Percentiles rank a stretch among this genome's conserved stretches.
Conservation (phyloP, 2,888 invertebrate genomes). For the Drosophila dives region DNA sequence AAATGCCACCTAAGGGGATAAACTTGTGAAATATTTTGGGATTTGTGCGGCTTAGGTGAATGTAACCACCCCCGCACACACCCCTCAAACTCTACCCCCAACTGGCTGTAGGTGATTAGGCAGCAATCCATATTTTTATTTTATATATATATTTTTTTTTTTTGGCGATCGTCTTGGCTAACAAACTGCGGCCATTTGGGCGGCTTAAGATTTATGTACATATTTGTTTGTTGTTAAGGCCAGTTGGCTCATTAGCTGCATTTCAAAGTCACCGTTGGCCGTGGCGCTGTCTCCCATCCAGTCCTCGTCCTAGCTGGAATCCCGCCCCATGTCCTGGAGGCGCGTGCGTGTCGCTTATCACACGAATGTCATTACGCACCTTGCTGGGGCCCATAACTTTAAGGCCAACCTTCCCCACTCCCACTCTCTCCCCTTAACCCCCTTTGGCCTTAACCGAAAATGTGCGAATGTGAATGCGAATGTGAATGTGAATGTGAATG, state of each 20-base stretch:
- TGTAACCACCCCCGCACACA: slow-evolving; percentile 18
- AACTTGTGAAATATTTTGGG: slow-evolving; percentile 82
- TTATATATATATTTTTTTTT: slow-evolving; percentile 1
- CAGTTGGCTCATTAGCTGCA: slow-evolving; percentile 74
- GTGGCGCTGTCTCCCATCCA: not conserved
- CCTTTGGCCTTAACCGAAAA: slow-evolving; percentile 27
- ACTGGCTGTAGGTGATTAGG: slow-evolving; percentile 71
- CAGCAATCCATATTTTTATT: slow-evolving; percentile 70
- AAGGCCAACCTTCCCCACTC: slow-evolving; percentile 20
- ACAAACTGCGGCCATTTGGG: slow-evolving; percentile 50
- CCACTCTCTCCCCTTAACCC: not conserved
- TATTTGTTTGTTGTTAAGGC: slow-evolving; percentile 60
- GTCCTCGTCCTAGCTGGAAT: not conserved
- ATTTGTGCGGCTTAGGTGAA: slow-evolving; percentile 76
- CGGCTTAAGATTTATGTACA: slow-evolving; percentile 73
- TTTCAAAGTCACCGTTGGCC: slow-evolving; percentile 39
- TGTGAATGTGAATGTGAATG: slow-evolving; percentile 66
- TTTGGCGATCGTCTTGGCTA: slow-evolving; percentile 44
- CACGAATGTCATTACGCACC: slow-evolving; percentile 79
- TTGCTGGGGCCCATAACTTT: slow-evolving; percentile 64
- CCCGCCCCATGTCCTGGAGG: slow-evolving; percentile 52
- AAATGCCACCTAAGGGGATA: slow-evolving; percentile 82
- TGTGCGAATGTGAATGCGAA: slow-evolving; percentile 53
- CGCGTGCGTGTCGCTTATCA: slow-evolving; percentile 78
- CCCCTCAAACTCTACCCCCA: not conserved